Conservation (phyloP, 2,888 invertebrate genomes). For the Leptopterna dolabrata region DNA sequence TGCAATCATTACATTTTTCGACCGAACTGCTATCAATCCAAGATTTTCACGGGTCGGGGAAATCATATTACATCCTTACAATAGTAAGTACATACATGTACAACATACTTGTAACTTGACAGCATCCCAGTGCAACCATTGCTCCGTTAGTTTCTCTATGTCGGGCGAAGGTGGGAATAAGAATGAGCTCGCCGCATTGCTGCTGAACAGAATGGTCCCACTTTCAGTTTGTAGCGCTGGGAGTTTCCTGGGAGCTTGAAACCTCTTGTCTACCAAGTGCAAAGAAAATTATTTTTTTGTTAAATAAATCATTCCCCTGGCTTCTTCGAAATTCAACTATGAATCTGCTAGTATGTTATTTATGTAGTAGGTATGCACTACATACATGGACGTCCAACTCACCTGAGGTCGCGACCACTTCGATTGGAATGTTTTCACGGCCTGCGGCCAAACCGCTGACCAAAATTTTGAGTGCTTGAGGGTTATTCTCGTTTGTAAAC, state of each 20-base stretch:
- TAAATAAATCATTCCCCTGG: not conserved
- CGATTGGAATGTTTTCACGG: constrained; percentile 72
- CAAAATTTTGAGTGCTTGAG: constrained; percentile 79
- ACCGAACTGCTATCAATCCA: too few relatives aligned
- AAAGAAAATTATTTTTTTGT: not conserved
- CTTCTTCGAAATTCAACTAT: not conserved
- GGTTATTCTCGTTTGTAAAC: constrained; percentile 81
- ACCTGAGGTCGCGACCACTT: constrained; percentile 68
- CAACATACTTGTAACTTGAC: constrained; percentile 67
- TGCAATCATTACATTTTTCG: too few relatives aligned
- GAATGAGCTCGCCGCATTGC: constrained; percentile 78
- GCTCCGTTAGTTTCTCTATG: constrained; percentile 64
- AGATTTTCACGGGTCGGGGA: too few relatives aligned
- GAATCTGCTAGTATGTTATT: not conserved
- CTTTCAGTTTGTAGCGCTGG: constrained; percentile 76
- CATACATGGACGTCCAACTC: not conserved
- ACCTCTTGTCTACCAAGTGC: constrained; percentile 51
- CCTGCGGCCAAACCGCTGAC: constrained; percentile 77
- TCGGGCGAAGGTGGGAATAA: constrained; percentile 71
- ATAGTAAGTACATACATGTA: too few relatives aligned
- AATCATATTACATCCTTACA: too few relatives aligned
- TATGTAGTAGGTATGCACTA: not conserved
- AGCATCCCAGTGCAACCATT: constrained; percentile 69
- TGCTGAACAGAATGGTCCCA: constrained; percentile 76
- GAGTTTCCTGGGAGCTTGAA: constrained; percentile 70